Conservation (phyloP, 2,113 vertebrate species). For the Equus quagga region DNA sequence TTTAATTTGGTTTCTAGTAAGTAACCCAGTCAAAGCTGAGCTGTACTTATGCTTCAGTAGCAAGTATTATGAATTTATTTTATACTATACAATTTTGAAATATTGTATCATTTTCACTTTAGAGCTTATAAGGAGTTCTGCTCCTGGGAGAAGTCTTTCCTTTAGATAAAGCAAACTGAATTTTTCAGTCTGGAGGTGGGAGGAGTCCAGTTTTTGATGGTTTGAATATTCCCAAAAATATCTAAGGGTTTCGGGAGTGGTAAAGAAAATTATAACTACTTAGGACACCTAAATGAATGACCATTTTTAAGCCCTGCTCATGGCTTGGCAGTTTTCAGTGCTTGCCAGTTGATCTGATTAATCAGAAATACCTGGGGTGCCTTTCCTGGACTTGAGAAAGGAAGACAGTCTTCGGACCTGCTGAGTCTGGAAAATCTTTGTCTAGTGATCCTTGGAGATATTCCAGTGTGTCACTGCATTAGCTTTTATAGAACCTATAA, state of each 20-base stretch:
- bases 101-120: constrained; percentile 27
- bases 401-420: not conserved
- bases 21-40: constrained; percentile 31
- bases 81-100: not conserved
- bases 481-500: not conserved
- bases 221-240: not conserved
- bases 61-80: not conserved
- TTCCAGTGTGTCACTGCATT: not conserved
- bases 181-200: not conserved
- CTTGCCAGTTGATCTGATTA: not conserved
- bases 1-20: constrained; percentile 38
- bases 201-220: constrained; percentile 24
- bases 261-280: not conserved
- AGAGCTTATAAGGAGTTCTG: not conserved
- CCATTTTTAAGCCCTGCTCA: not conserved
- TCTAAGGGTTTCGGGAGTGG: not conserved
- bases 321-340: not conserved
- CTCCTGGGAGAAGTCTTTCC: not conserved
- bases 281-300: not conserved
- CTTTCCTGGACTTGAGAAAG: not conserved
- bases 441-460: not conserved
- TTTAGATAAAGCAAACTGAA: constrained; percentile 33
- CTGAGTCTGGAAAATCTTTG: not conserved
- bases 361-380: not conserved
- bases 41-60: not conserved